Base-by-base conservation (phyloP, 2,888 invertebrate species). In the Unio delphinus region DNA sequence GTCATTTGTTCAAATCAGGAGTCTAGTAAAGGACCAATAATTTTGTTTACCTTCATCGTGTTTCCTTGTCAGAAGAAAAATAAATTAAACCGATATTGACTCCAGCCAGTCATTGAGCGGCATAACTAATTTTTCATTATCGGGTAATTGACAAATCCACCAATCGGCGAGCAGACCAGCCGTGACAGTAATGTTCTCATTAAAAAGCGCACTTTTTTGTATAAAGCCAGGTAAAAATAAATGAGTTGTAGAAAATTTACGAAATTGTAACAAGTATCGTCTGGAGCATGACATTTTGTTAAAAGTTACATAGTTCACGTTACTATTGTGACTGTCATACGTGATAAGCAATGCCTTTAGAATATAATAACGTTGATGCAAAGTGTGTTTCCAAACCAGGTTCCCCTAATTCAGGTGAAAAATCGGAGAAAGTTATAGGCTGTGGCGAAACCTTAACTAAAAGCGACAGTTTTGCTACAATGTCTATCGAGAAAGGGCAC, bases 141-240 rank as follows among this genome's bases (percentile, higher is more conserved):
- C 75, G 75, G 68, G 70, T 75, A 80, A 80, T 80, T 79, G 75
- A 70, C 73, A 68, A 63, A 64, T 69, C 67, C 70, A 68, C 81
- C 78, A 76, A 79, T 79, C 74, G 67, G 28, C 34, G 62, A 59
- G n/a, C 62, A 63, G 58, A 8, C 18, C 60, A 55, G 64, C 60
- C 68, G 75, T 79, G 76, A 78, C 79, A 45, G 78, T 79, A 78
- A 80, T 72, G 62, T 71, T 78, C 77, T 74, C 69, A 70, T 73
- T 75, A 70, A 75, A 73, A 68, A 15, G 71, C 65, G 70, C 71
- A 67, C 17, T n/a, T 67, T 68, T 71, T 61, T 63, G 57, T 23
- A 62, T 63, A 30, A 69, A 65, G 34, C 57, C 64, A 63, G 65
- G 72, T 67, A 64, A 67, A 72, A 65, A 67, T 63, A 65, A 72